Percentiles rank a stretch among this genome's conserved stretches.
These are phyloP conservation scores for Penaeus indicus DNA, from an alignment of 1,140 invertebrate genomes.

Conservation along the genomic window DNA sequence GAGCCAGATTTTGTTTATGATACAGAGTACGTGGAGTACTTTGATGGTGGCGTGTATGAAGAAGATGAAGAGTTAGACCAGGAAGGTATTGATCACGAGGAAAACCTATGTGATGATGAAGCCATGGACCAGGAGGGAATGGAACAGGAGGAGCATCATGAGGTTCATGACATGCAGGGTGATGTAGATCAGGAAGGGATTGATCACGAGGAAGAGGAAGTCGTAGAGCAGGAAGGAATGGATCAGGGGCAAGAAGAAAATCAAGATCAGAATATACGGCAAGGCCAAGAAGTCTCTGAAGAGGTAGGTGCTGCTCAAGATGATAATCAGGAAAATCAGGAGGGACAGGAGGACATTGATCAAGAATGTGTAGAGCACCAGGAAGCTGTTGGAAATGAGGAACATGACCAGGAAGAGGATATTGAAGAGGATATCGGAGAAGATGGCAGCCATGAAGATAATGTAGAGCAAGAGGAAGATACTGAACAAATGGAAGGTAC, in stretches of 20 bases:
- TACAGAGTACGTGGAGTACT: constrained; percentile 55
- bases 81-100: constrained; percentile 21
- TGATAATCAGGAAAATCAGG: not conserved
- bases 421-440: not conserved
- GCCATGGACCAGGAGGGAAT: constrained; percentile 16
- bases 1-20: constrained; percentile 55
- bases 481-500: not conserved
- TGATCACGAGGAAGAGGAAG: constrained; percentile 23
- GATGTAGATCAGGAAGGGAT: constrained; percentile 1
- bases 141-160: not conserved
- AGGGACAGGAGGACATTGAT: constrained; percentile 4
- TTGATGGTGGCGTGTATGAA: constrained; percentile 63
- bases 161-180: not conserved
- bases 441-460: constrained; percentile 11
- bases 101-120: constrained; percentile 18
- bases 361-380: not conserved
- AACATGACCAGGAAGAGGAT: constrained; percentile 20
- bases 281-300: constrained; percentile 10
- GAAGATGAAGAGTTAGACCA: constrained; percentile 50
- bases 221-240: constrained; percentile 11
- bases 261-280: not conserved
- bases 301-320: not conserved
- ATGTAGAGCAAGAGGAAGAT: not conserved
- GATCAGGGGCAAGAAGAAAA: constrained; percentile 17
- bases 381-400: constrained; percentile 1